Percentiles rank a stretch among this genome's conserved stretches.
Evolutionary conservation across 2,888 invertebrate species (phyloP).

Genomic region (Arrhopalites spinosus): DNA sequence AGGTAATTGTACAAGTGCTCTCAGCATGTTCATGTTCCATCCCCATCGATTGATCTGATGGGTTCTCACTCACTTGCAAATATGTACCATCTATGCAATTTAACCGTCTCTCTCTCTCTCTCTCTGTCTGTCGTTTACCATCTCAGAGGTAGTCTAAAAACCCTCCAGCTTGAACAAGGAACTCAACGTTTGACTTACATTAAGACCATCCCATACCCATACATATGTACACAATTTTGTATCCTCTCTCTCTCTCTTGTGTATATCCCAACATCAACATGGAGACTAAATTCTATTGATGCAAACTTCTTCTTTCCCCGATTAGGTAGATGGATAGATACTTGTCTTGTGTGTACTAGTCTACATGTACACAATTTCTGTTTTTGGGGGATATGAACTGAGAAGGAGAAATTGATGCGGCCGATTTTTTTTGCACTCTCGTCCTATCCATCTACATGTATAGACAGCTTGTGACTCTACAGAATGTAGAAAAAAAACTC

Average conservation of each 20-base stretch:
- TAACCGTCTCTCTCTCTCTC: neutral
- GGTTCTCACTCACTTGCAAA: constrained; percentile 18
- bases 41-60: constrained; percentile 34
- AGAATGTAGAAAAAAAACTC: neutral
- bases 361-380: too few species aligned
- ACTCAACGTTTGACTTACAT: neutral
- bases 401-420: constrained; percentile 8
- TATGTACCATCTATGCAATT: neutral
- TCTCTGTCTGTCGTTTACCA: neutral
- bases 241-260: too few species aligned
- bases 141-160: neutral
- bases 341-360: too few species aligned
- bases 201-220: too few species aligned
- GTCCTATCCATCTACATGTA: neutral
- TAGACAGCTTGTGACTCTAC: too few species aligned
- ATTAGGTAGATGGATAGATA: constrained; percentile 1
- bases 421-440: neutral
- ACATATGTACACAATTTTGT: too few species aligned
- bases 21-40: constrained; percentile 24
- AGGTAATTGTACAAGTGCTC: constrained; percentile 28
- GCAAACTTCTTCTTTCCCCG: neutral
- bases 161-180: neutral
- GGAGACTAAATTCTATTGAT: neutral
- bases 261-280: neutral
- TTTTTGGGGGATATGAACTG: neutral